These are phyloP conservation scores for Amphiduros pacificus DNA, from an alignment of 2,888 invertebrate genomes.

Conservation along the genomic window DNA sequence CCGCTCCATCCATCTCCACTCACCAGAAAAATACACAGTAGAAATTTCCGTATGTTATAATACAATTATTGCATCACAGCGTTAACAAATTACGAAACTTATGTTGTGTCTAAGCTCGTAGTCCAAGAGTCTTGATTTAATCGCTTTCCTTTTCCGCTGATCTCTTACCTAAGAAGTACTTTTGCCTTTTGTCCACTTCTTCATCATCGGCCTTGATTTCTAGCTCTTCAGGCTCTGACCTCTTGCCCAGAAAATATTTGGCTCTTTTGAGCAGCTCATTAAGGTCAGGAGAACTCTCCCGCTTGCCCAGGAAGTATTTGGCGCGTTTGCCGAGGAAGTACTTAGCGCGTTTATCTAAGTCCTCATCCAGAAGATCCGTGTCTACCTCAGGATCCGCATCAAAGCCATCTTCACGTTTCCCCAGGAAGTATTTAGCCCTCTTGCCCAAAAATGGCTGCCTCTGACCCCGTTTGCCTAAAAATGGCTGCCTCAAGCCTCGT, in stretches of 20 bases:
- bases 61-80: too few relatives aligned
- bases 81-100: too few relatives aligned
- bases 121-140: too few relatives aligned
- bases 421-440: slow-evolving; percentile 16
- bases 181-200: background rate
- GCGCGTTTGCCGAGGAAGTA: slow-evolving; percentile 16
- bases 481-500: background rate
- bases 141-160: too few relatives aligned
- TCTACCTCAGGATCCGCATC: background rate
- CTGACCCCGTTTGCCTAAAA: background rate
- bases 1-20: too few relatives aligned
- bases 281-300: too few relatives aligned
- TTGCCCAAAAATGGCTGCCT: slow-evolving; percentile 10
- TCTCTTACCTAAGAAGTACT: slow-evolving; percentile 5
- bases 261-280: slow-evolving; percentile 1
- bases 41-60: too few relatives aligned
- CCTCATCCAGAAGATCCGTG: background rate
- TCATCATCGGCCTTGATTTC: too few relatives aligned
- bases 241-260: slow-evolving; percentile 16
- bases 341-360: slow-evolving; percentile 8
- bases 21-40: too few relatives aligned
- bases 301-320: slow-evolving; percentile 14
- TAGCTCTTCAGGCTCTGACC: background rate
- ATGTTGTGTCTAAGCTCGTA: too few relatives aligned
- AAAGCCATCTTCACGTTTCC: slow-evolving; percentile 6